A percentile compares a stretch with the other conserved stretches of the same genome.
These are phyloP conservation scores for Neuroterus valhalla DNA, from an alignment of 1,140 invertebrate genomes.

Conservation along the genomic window DNA sequence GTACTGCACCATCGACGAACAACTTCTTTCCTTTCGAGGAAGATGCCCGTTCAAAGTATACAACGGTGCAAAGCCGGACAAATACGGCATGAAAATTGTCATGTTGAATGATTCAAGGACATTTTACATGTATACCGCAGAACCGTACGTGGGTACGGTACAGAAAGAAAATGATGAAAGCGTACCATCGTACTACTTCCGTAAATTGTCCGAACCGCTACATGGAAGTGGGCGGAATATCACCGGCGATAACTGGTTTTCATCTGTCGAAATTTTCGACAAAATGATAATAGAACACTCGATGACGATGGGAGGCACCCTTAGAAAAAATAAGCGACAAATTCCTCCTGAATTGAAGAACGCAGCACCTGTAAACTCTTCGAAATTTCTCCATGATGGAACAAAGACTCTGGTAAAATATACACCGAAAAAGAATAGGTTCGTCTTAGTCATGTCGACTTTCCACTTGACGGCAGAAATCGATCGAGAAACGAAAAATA, in stretches of 20 bases:
- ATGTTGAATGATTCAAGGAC: slow-evolving; percentile 47
- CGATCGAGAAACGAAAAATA: slow-evolving; percentile 11
- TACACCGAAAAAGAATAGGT: slow-evolving; percentile 27
- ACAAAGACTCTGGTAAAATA: slow-evolving; percentile 31
- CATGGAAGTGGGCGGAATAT: slow-evolving; percentile 48
- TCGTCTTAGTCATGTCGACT: slow-evolving; percentile 32
- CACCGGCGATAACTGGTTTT: slow-evolving; percentile 66
- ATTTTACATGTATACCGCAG: slow-evolving; percentile 53
- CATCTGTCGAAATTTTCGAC: slow-evolving; percentile 56
- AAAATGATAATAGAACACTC: slow-evolving; percentile 58
- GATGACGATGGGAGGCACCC: slow-evolving; percentile 60
- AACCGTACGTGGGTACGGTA: slow-evolving; percentile 52
- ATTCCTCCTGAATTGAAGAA: slow-evolving; percentile 53
- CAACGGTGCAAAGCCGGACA: too few relatives aligned
- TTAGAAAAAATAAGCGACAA: slow-evolving; percentile 64
- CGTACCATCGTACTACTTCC: slow-evolving; percentile 41
- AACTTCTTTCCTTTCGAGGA: too few relatives aligned
- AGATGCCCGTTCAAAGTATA: too few relatives aligned
- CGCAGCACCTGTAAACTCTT: slow-evolving; percentile 34
- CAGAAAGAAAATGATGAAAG: slow-evolving; percentile 27
- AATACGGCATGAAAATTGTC: slow-evolving; percentile 57
- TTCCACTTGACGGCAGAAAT: slow-evolving; percentile 13
- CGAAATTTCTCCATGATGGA: slow-evolving; percentile 29
- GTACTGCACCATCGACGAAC: too few relatives aligned
- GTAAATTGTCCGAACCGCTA: slow-evolving; percentile 35